Base-by-base conservation (phyloP, 37 sponge, comb jelly and placozoan genomes). In the Spongilla lacustris region DNA sequence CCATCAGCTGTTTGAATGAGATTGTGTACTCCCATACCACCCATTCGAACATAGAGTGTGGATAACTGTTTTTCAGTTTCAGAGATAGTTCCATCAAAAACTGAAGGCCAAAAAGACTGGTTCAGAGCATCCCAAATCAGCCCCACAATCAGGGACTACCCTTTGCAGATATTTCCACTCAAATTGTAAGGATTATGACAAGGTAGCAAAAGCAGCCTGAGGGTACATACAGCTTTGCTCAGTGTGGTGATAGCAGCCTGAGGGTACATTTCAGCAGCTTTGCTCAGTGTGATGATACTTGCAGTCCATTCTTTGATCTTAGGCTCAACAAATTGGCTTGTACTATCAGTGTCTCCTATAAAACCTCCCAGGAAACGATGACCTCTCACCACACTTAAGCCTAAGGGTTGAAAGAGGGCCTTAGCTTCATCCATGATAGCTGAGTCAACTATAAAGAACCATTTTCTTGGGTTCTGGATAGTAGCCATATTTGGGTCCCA, bases 401-500 rank as follows among this genome's bases (percentile, higher is more conserved):
- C 73, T 33, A 33, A 33, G 32, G 29, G 31, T 14, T 72, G 73
- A 24, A 72, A 72, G 31, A 72, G 10, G 73, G 29, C 10, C 10
- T 72, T 30, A 33, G 73, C 73, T 58, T 66, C 76, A 34, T 75
- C 68, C 21, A 32, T 19, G 21, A 81, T 82, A 19, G 17, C 11
- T 67, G 75, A 36, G 32, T 80, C 69, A 24, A 77, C 74, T 26
- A 81, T 75, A 17, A 2, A 81, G 0, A n/a, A 81, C 13, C 19
- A 46, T 66, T 68, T 87, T 87, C n/a, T 26, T 50, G 13, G 88
- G 82, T 33, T 87, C 88, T 41, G 88, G 76, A 34, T 50, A 73
- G 87, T 87, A 87, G 17, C 87, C 87, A 81, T 75, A 87, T 19
- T 73, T 82, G 17, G 81, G 88, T 21, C 88, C 88, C 26, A 74